Evolutionary conservation across 2,113 vertebrate species (phyloP).

Genomic region (Hippocampus comes): DNA sequence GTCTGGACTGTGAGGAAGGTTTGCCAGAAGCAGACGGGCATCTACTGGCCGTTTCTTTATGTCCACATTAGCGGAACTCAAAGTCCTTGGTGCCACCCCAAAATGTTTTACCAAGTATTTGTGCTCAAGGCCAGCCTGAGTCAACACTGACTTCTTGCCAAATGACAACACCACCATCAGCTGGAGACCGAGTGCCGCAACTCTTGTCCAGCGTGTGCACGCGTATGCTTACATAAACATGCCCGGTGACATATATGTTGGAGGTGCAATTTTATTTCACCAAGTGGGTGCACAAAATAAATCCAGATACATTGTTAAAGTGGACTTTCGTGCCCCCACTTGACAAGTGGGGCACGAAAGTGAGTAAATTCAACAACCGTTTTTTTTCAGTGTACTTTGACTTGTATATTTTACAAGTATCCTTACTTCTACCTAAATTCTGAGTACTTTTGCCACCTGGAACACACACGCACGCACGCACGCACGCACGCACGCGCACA

Average conservation of each 20-base stretch:
- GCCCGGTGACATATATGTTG: no score
- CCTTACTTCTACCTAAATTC: not conserved
- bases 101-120: not conserved
- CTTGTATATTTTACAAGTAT: not conserved
- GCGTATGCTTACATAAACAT: not conserved
- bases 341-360: no score
- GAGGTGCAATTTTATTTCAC: no score
- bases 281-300: no score
- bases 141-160: not conserved
- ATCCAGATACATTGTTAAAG: no score
- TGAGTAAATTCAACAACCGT: no score
- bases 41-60: not conserved
- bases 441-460: not conserved
- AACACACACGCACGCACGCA: no score
- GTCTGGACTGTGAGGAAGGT: not conserved
- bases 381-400: no score
- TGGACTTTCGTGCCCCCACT: no score
- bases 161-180: not conserved
- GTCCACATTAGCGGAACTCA: not conserved
- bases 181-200: not conserved
- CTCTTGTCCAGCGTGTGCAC: no score
- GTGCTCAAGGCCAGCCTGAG: not conserved
- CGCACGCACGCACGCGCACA: no score
- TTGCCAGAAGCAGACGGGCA: not conserved
- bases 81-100: not conserved